A percentile compares a stretch with the other conserved stretches of the same genome.
Evolutionary conservation across 2,888 invertebrate genomes (phyloP).

Genomic region (Yponomeuta evonymella): DNA sequence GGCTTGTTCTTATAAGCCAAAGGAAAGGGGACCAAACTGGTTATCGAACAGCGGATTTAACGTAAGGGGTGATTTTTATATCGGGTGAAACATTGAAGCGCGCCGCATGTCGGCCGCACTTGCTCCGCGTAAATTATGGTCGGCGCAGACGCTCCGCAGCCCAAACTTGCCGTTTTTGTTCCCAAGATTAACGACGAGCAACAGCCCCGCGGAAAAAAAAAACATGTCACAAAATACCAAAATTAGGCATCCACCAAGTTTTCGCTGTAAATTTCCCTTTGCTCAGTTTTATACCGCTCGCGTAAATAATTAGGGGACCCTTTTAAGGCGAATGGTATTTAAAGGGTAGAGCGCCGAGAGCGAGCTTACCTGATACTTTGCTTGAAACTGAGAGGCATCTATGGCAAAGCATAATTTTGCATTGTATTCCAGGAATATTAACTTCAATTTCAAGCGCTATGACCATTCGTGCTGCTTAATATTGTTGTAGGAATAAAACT

Average conservation of each 20-base stretch:
- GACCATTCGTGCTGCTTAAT: no score
- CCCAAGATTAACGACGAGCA: constrained; percentile 73
- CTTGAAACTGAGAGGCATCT: neutral
- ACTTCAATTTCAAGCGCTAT: no score
- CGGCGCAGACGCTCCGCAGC: constrained; percentile 48
- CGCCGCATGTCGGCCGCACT: constrained; percentile 51
- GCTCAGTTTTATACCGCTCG: constrained; percentile 54
- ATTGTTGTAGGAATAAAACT: no score
- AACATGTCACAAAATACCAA: constrained; percentile 68
- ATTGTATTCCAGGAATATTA: no score
- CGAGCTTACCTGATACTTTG: neutral
- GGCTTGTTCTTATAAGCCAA: no score
- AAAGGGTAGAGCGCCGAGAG: constrained; percentile 3
- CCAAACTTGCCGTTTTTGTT: constrained; percentile 71
- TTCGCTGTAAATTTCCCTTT: constrained; percentile 62
- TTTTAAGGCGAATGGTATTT: constrained; percentile 43
- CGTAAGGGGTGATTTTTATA: constrained; percentile 22
- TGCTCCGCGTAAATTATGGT: constrained; percentile 21
- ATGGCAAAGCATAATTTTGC: neutral
- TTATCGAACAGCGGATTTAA: neutral
- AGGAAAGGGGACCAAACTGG: neutral
- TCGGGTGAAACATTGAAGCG: constrained; percentile 17
- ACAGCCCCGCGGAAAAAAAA: constrained; percentile 55
- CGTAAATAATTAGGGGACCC: constrained; percentile 52
- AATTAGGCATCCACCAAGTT: constrained; percentile 53